Base-by-base conservation (phyloP, 37 sponge, comb jelly and placozoan genomes). In the Lycopodina hypogea region DNA sequence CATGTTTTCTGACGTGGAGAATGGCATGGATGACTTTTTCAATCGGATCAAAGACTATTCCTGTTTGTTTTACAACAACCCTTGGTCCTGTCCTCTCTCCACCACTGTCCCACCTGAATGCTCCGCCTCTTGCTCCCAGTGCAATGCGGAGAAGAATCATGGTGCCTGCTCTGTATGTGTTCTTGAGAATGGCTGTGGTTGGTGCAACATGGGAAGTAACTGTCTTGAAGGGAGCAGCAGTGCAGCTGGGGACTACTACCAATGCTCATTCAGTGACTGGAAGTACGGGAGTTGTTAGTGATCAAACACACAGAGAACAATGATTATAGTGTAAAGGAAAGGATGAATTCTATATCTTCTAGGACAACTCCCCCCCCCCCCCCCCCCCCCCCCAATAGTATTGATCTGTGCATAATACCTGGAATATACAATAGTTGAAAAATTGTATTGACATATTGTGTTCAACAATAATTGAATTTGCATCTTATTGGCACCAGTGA, bases 21-120 rank as follows among this genome's bases (percentile, higher is more conserved):
- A 35, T 29, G 91, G 91, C 9, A 69, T 89, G 2, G 72, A 83
- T 0, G 55, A 42, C 21, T 77, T 93, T 28, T 86, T 88, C 62
- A 53, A 86, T 1, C 68, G 60, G 2, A 82, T 93, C 36, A 61
- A 71, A 55, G 74, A 88, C 71, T 88, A 78, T 39, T 42, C 75
- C 26, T 93, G 94, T 79, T 45, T 42, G 7, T 50, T 93, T 42
- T 93, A 93, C 64, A 59, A 70, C 59, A 93, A 89, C 76, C 94
- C 94, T 18, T 93, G 94, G 94, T 60, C 75, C 12, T 93, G 94
- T 51, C 94, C 94, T 29, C 79, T 93, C 23, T 72, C 80, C 21
- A 75, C 74, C 15, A 18, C 57, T 41, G 76, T 93, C 0, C 85
- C 89, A 0, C 81, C 80, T 23, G 58, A 56, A 0, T 93, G 94